Percentiles rank a stretch among this genome's conserved stretches.
Conservation (phyloP, 2,888 invertebrate species). For the Cheiracanthium punctorium region DNA sequence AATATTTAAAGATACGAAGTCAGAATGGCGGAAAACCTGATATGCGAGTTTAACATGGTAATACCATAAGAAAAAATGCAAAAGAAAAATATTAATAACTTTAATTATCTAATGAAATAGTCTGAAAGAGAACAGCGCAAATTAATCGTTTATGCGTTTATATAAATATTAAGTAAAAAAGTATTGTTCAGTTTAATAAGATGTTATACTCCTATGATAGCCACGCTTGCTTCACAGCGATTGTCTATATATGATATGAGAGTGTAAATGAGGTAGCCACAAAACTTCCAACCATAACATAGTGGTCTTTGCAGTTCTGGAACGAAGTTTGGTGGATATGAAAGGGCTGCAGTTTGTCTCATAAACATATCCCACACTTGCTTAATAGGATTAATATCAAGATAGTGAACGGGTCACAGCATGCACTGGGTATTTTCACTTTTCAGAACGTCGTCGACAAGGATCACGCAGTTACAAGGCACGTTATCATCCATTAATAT, state of each 20-base stretch:
- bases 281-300: neutral
- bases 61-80: neutral
- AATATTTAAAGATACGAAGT: no score
- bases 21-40: neutral
- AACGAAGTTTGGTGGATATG: neutral
- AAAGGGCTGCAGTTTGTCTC: neutral
- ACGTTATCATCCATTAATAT: constrained; percentile 18
- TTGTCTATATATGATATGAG: neutral
- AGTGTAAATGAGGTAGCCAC: neutral
- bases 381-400: constrained; percentile 12
- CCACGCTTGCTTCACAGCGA: neutral
- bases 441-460: neutral
- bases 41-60: neutral
- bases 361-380: constrained; percentile 8
- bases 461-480: neutral
- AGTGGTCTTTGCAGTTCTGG: neutral
- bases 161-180: neutral
- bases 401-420: neutral
- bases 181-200: neutral
- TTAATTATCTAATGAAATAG: neutral
- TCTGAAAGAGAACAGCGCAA: neutral
- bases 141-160: neutral
- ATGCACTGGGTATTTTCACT: constrained; percentile 11
- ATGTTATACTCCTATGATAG: neutral
- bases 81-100: neutral